Base-by-base conservation (phyloP, 1,140 invertebrate species). In the Drosophila punjabiensis region DNA sequence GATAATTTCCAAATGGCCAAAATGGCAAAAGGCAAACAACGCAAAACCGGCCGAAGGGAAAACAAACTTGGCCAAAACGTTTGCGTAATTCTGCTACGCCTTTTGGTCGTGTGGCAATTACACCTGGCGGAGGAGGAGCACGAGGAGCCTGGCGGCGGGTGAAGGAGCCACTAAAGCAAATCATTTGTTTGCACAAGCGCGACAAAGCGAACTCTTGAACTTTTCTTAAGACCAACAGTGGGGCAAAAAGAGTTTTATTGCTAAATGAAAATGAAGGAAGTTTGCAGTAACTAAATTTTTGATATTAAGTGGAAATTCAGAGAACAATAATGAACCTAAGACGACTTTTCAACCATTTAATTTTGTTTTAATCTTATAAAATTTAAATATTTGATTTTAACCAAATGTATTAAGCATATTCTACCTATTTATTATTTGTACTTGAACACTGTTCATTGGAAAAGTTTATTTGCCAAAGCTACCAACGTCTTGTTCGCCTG, bases 101-200 rank as follows among this genome's bases (percentile, higher is more conserved):
- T 66, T 67, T 58, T 67, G 47, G 61, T 63, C 63, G 66, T 79
- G 77, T 79, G 77, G 77, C 77, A 80, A 80, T 80, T 80, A 80
- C 71, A 52, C 76, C 60, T 79, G 66, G 58, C 30, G 56, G 45
- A 33, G 35, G 20, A 9, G 53, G 30, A 47, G 5, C 24, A 24
- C 1, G 16, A 16, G 14, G 33, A 56, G 53, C 8, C 30, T 20
- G 24, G 47, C 32, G 28, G 33, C 16, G 11, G 32, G 16, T 32
- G 67, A 63, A 78, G 88, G n/a, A 53, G 28, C 50, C 50, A 66
- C 76, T 64, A 84, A 84, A 90, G 77, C 87, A 90, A 90, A 90
- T 90, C 84, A 90, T 90, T 90, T 90, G 86, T 90, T 90, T 90
- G 84, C 87, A 86, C 86, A 90, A 90, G 86, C 86, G 86, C 67